Conservation (phyloP, 2,113 vertebrate species). For the Actenoides lindsayi region DNA sequence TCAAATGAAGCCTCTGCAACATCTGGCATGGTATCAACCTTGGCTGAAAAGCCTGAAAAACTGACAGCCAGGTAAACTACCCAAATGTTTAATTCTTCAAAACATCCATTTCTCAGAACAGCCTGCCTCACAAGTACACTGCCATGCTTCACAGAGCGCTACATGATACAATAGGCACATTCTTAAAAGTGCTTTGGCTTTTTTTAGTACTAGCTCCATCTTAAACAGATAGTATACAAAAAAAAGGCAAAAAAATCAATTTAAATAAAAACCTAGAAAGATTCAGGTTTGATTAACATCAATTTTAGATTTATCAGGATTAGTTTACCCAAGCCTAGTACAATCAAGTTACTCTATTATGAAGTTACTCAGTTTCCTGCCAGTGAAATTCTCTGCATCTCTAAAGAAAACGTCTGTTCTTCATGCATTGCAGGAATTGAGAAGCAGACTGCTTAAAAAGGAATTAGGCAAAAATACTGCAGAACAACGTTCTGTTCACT, state of each 20-base stretch:
- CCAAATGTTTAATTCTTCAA: background rate
- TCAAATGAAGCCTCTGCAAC: background rate
- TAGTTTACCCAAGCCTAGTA: background rate
- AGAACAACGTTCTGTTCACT: background rate
- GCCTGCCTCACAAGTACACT: background rate
- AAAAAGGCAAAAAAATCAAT: background rate
- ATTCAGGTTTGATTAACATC: background rate
- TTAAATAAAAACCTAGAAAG: background rate
- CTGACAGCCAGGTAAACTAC: background rate
- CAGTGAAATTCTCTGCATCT: background rate
- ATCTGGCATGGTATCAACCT: background rate
- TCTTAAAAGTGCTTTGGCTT: background rate
- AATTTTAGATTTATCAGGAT: background rate
- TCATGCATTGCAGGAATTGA: background rate
- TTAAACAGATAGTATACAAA: background rate
- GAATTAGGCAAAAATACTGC: background rate
- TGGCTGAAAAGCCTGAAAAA: background rate
- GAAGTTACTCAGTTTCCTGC: background rate
- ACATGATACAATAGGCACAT: background rate
- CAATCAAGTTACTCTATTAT: background rate
- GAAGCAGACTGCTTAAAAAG: background rate
- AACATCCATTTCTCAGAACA: background rate
- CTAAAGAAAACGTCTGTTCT: background rate
- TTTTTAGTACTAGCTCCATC: background rate
- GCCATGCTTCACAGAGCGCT: background rate